Evolutionary conservation across 2,797 vertebrate species (phyloP).

Genomic region (Thamnophis elegans): DNA sequence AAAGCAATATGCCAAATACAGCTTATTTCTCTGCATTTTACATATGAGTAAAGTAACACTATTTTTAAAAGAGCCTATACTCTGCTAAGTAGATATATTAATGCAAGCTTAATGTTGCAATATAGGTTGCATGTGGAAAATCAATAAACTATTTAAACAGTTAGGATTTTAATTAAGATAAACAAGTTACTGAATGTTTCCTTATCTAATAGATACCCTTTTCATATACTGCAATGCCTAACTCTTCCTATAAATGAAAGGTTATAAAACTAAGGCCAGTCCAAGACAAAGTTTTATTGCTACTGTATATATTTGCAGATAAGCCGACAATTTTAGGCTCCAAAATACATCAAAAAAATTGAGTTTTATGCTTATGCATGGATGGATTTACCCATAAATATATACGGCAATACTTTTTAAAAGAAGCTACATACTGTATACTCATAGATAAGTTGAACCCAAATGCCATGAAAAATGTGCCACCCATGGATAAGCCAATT

Average conservation of each 20-base stretch:
- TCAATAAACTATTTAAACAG: constrained; percentile 57
- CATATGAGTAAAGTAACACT: background rate
- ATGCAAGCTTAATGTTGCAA: background rate
- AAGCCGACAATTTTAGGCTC: background rate
- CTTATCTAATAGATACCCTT: constrained; percentile 51
- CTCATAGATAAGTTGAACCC: background rate
- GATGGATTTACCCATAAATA: background rate
- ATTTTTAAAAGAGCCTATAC: background rate
- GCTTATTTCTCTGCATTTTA: background rate
- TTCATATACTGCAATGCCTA: constrained; percentile 42
- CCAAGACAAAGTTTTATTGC: background rate
- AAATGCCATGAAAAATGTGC: background rate
- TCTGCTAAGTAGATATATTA: background rate
- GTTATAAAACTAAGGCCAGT: constrained; percentile 14
- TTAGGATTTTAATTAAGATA: constrained; percentile 67
- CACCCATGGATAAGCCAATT: background rate
- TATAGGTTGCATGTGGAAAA: constrained; percentile 24
- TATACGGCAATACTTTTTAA: background rate
- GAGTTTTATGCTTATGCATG: background rate
- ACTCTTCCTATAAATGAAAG: constrained; percentile 34
- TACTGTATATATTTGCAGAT: background rate
- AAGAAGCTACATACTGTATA: background rate
- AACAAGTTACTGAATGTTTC: constrained; percentile 56
- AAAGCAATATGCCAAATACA: background rate
- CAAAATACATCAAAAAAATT: background rate